Percentiles rank a stretch among this genome's conserved stretches.
Conservation (phyloP, 2,888 invertebrate species). For the Antheraea yamamai region DNA sequence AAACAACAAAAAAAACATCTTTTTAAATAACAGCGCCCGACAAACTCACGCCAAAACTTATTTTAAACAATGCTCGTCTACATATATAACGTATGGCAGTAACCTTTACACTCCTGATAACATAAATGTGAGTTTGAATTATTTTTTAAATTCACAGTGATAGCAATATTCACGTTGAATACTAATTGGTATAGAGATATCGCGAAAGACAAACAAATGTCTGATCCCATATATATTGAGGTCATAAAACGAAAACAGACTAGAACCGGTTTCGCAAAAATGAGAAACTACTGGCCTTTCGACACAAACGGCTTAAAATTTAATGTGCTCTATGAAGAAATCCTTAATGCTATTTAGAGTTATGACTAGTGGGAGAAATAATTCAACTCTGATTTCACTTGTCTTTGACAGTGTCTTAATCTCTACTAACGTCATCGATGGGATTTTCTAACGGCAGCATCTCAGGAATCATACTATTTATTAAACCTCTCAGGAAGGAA, state of each 20-base stretch:
- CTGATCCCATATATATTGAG: conserved; percentile 53
- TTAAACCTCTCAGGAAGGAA: no score
- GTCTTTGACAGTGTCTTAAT: no score
- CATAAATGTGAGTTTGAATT: conserved; percentile 33
- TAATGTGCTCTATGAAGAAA: background rate
- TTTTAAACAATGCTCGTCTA: conserved; percentile 24
- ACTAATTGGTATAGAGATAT: background rate
- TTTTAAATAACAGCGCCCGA: conserved; percentile 2
- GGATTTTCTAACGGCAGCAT: no score
- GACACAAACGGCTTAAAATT: conserved; percentile 33
- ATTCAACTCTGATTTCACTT: no score
- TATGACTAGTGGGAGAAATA: no score
- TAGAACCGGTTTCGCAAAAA: conserved; percentile 49
- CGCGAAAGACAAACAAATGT: conserved; percentile 37
- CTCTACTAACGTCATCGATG: no score
- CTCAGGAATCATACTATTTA: no score
- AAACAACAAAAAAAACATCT: conserved; percentile 29
- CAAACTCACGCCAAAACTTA: conserved; percentile 13
- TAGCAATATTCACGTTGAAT: background rate
- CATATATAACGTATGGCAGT: conserved; percentile 28
- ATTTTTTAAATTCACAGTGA: conserved; percentile 24
- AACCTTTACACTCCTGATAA: conserved; percentile 54
- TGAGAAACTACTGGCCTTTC: conserved; percentile 41
- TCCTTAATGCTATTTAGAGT: background rate
- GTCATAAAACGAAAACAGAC: conserved; percentile 51